Percentiles rank a stretch among this genome's conserved stretches.
These are phyloP conservation scores for Endomychus coccineus DNA, from an alignment of 2,888 invertebrate species.

Conservation along the genomic window DNA sequence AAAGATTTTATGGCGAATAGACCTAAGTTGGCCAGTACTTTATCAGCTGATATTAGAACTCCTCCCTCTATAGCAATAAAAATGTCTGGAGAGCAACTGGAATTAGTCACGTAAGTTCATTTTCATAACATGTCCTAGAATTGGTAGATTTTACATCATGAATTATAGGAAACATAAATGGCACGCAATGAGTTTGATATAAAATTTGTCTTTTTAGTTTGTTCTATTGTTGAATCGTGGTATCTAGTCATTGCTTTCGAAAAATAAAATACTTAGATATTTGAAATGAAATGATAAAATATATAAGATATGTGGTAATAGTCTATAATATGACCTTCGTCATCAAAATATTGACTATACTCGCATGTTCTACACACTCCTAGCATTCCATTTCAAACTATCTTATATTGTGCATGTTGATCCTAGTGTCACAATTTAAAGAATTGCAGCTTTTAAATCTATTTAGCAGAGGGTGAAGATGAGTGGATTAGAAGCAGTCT, in stretches of 20 bases:
- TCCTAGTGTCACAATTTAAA: too few relatives aligned
- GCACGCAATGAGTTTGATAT: too few relatives aligned
- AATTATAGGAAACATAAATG: too few relatives aligned
- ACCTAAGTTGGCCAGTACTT: constrained; percentile 44
- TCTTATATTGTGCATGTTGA: not conserved
- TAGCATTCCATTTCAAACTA: constrained; percentile 2
- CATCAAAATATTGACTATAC: too few relatives aligned
- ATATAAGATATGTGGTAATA: not conserved
- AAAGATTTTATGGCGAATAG: constrained; percentile 66
- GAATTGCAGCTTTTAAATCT: too few relatives aligned
- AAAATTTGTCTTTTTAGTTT: not conserved
- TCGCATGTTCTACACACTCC: too few relatives aligned
- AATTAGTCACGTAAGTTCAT: constrained; percentile 55
- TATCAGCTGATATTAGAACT: constrained; percentile 34
- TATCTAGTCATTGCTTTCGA: not conserved
- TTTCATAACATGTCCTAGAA: constrained; percentile 1
- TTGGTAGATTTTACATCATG: too few relatives aligned
- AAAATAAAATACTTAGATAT: not conserved
- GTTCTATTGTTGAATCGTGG: not conserved
- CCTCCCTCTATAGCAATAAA: constrained; percentile 49
- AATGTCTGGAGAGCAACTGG: constrained; percentile 60
- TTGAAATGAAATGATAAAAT: not conserved
- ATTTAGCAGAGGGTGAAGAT: too few relatives aligned
- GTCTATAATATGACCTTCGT: too few relatives aligned
- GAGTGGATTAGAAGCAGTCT: too few relatives aligned